These are phyloP conservation scores for Acanthoscelides obtectus DNA, from an alignment of 2,888 invertebrate genomes.

Conservation along the genomic window DNA sequence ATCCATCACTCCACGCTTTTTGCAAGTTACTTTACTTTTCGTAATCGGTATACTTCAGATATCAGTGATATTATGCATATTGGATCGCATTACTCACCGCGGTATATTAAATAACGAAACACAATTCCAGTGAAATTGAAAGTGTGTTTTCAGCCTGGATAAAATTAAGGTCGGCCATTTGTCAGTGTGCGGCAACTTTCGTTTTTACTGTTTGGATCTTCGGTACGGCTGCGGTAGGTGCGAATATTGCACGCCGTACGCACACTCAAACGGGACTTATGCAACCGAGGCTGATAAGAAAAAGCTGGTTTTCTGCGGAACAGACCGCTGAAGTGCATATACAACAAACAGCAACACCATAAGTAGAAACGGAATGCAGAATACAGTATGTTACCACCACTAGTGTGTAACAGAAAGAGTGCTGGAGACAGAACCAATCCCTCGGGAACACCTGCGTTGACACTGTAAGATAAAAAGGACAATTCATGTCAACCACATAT, in stretches of 20 bases:
- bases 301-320: not conserved
- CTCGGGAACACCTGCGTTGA: too few species aligned
- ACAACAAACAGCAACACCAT: not conserved
- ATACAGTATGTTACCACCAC: too few species aligned
- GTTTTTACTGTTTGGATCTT: conserved; percentile 17
- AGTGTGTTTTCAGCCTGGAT: conserved; percentile 23
- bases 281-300: not conserved
- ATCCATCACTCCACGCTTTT: too few species aligned
- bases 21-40: too few species aligned
- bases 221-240: conserved; percentile 3
- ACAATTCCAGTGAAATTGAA: conserved; percentile 27
- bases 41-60: too few species aligned
- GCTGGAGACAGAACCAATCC: too few species aligned
- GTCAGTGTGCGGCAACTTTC: conserved; percentile 27
- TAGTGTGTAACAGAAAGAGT: too few species aligned
- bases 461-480: too few species aligned
- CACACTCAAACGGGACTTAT: not conserved
- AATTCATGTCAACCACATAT: too few species aligned
- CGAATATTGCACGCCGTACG: conserved; percentile 2
- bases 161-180: conserved; percentile 29
- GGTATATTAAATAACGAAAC: conserved; percentile 8
- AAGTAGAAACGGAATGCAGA: too few species aligned
- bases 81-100: not conserved
- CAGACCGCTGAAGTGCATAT: not conserved
- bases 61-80: not conserved